Evolutionary conservation across 1,140 invertebrate species (phyloP).

Genomic region (Druon quercuslanigerum): DNA sequence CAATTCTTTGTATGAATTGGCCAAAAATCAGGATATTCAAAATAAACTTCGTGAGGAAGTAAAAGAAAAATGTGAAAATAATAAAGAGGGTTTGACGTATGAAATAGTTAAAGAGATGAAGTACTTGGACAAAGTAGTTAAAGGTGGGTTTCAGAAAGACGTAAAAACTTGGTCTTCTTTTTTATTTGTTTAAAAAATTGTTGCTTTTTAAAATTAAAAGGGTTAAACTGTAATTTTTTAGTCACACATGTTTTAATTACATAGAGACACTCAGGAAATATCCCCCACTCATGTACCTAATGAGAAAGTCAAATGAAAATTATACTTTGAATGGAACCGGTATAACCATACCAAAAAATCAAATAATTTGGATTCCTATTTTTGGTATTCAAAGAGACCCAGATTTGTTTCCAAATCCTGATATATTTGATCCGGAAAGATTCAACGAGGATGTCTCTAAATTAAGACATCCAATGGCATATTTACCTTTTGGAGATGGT

Average conservation of each 20-base stretch:
- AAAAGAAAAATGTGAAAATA: constrained; percentile 51
- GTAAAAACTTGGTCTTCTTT: too few relatives aligned
- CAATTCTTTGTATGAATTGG: constrained; percentile 53
- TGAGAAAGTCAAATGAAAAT: constrained; percentile 65
- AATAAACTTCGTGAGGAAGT: constrained; percentile 70
- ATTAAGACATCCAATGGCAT: constrained; percentile 65
- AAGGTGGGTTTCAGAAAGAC: too few relatives aligned
- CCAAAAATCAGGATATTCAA: constrained; percentile 47
- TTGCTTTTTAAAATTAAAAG: too few relatives aligned
- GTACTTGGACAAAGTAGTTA: constrained; percentile 57
- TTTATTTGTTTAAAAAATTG: too few relatives aligned
- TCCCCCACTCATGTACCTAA: constrained; percentile 72
- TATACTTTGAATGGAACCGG: constrained; percentile 71
- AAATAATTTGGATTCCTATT: constrained; percentile 69
- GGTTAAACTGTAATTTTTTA: too few relatives aligned
- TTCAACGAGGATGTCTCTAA: constrained; percentile 76
- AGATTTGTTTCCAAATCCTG: constrained; percentile 79
- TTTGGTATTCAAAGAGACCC: constrained; percentile 79
- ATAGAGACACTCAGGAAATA: constrained; percentile 77
- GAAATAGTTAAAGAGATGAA: constrained; percentile 60
- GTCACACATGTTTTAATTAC: constrained; percentile 34
- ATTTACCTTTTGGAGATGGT: constrained; percentile 78
- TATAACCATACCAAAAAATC: constrained; percentile 69
- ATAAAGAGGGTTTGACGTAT: constrained; percentile 58
- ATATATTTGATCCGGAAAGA: constrained; percentile 81